Evolutionary conservation across 2,797 vertebrate genomes (phyloP).

Genomic region (Urosaurus nigricauda): DNA sequence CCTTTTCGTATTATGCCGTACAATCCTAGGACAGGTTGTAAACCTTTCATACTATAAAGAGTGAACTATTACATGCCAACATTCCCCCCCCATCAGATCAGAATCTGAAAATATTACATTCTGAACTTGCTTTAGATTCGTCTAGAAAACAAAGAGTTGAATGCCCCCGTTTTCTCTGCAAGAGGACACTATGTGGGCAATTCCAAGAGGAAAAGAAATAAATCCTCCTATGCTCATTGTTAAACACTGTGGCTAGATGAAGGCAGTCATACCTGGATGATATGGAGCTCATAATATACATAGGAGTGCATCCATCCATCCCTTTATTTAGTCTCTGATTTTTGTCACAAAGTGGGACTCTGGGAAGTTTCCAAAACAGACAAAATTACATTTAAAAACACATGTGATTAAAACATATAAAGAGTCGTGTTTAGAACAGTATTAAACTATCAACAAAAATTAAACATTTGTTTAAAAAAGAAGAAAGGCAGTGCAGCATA

Average conservation of each 20-base stretch:
- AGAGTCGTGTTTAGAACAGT: too few relatives aligned
- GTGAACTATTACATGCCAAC: not conserved
- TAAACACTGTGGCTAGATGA: not conserved
- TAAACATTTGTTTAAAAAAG: too few relatives aligned
- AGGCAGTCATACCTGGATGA: not conserved
- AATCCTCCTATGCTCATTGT: not conserved
- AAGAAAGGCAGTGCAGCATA: too few relatives aligned
- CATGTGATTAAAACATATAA: too few relatives aligned
- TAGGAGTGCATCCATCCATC: too few relatives aligned
- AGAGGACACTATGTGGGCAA: not conserved
- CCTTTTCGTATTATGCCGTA: not conserved
- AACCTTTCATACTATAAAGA: not conserved
- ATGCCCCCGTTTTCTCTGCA: not conserved
- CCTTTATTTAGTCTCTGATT: too few relatives aligned
- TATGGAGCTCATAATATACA: not conserved
- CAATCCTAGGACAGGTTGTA: not conserved
- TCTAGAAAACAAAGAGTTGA: not conserved
- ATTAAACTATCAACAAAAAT: too few relatives aligned
- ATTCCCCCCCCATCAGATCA: not conserved
- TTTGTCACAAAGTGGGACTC: too few relatives aligned
- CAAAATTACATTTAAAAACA: too few relatives aligned
- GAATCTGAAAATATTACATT: not conserved
- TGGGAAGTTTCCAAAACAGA: too few relatives aligned
- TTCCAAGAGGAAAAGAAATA: not conserved
- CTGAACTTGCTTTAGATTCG: too few relatives aligned